A percentile compares a stretch with the other conserved stretches of the same genome.
Conservation (phyloP, 2,888 invertebrate genomes). For the Parascotia fuliginaria region DNA sequence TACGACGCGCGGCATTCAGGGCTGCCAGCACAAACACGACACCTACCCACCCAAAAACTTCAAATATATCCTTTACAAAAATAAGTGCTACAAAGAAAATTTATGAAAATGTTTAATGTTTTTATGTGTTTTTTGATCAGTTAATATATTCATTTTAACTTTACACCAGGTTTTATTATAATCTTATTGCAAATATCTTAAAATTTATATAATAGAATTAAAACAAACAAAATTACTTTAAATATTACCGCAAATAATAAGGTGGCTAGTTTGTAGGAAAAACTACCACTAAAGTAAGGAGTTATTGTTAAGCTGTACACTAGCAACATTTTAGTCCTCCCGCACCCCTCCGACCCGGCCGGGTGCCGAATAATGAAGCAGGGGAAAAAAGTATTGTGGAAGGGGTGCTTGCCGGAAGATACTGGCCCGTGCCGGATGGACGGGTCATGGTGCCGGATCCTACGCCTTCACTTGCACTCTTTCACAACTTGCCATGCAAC, state of each 20-base stretch:
- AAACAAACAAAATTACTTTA: too few species aligned
- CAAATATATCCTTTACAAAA: neutral
- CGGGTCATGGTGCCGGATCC: slow-evolving; percentile 55
- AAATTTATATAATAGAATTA: too few species aligned
- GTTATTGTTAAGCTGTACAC: neutral
- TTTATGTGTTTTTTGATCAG: too few species aligned
- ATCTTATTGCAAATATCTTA: too few species aligned
- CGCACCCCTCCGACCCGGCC: slow-evolving; percentile 76
- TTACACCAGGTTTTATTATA: too few species aligned
- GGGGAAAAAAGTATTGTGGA: slow-evolving; percentile 61
- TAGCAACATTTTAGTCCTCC: slow-evolving; percentile 65
- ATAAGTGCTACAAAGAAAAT: neutral
- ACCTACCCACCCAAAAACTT: neutral
- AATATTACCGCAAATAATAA: too few species aligned
- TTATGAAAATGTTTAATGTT: neutral
- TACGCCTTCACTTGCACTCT: slow-evolving; percentile 47
- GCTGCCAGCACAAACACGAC: slow-evolving; percentile 46
- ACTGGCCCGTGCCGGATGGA: slow-evolving; percentile 65
- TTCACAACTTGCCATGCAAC: slow-evolving; percentile 49
- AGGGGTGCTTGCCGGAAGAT: slow-evolving; percentile 67
- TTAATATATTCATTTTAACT: too few species aligned
- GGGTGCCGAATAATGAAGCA: slow-evolving; percentile 71
- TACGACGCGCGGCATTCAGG: slow-evolving; percentile 43
- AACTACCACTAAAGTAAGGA: slow-evolving; percentile 10
- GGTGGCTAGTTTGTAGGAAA: neutral